Conservation (phyloP, 2,113 vertebrate species). For the Neodon shergylaensis region DNA sequence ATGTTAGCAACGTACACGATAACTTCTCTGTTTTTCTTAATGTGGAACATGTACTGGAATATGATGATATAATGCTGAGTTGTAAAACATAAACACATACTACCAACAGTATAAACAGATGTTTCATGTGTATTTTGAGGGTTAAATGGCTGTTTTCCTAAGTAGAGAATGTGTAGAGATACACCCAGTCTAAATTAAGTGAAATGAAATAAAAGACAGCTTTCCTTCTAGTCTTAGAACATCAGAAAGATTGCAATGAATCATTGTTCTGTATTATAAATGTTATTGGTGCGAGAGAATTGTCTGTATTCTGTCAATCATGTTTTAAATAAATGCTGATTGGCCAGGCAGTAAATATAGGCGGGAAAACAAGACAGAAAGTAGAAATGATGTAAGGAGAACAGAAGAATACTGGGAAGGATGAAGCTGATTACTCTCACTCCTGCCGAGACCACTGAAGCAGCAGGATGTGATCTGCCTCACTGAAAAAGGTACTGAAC, state of each 20-base stretch:
- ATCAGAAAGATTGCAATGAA: background rate
- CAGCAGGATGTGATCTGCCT: no score
- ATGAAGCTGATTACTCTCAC: no score
- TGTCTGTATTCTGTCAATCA: no score
- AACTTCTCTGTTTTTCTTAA: conserved; percentile 1
- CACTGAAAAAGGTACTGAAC: no score
- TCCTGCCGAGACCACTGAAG: no score
- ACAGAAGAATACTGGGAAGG: no score
- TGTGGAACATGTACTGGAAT: background rate
- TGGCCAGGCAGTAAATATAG: no score
- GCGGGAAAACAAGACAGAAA: no score
- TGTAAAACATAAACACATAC: background rate
- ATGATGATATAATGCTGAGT: background rate
- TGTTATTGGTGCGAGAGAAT: no score
- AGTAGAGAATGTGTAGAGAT: background rate
- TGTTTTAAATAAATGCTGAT: no score
- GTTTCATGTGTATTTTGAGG: background rate
- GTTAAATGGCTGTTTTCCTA: conserved; percentile 30
- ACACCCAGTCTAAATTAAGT: background rate
- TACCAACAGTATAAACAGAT: background rate
- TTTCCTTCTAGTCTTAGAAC: background rate
- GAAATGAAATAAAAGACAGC: background rate
- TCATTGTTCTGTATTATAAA: background rate
- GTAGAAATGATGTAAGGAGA: no score
- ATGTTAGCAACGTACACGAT: background rate